These are phyloP conservation scores for Epinephelus awoara DNA, from an alignment of 2,797 vertebrate species.

Conservation along the genomic window DNA sequence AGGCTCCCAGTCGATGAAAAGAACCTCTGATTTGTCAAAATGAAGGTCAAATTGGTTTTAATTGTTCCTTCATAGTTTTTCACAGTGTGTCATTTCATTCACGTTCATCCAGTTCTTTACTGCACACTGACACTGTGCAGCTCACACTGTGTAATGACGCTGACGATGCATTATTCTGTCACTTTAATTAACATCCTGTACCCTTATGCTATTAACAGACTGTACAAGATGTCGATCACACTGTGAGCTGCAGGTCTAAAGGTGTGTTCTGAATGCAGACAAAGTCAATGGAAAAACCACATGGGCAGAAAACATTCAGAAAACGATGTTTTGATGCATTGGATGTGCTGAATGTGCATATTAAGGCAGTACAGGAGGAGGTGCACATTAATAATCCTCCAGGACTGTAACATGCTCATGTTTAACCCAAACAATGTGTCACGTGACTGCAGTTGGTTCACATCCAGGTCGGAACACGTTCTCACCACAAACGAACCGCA, in stretches of 20 bases:
- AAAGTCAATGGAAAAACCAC: not conserved
- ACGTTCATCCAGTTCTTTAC: not conserved
- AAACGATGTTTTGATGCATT: no score
- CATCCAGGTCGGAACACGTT: no score
- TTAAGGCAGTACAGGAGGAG: no score
- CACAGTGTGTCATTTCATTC: conserved; percentile 19
- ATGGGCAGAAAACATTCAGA: no score
- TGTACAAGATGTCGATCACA: conserved; percentile 18
- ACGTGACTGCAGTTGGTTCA: no score
- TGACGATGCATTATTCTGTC: conserved; percentile 21
- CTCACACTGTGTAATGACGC: conserved; percentile 41
- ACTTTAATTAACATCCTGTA: conserved; percentile 12
- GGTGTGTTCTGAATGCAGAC: not conserved
- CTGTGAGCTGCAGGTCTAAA: not conserved
- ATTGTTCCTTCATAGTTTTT: conserved; percentile 11
- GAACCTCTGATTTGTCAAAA: conserved; percentile 21
- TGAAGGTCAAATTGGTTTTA: conserved; percentile 12
- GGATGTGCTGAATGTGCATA: no score
- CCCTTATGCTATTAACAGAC: not conserved
- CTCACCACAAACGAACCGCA: no score
- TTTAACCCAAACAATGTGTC: no score
- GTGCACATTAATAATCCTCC: no score
- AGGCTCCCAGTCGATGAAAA: conserved; percentile 1
- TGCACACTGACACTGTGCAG: not conserved
- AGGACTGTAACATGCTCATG: no score